These are phyloP conservation scores for Shargacucullia verbasci DNA, from an alignment of 2,888 invertebrate genomes.

Conservation along the genomic window DNA sequence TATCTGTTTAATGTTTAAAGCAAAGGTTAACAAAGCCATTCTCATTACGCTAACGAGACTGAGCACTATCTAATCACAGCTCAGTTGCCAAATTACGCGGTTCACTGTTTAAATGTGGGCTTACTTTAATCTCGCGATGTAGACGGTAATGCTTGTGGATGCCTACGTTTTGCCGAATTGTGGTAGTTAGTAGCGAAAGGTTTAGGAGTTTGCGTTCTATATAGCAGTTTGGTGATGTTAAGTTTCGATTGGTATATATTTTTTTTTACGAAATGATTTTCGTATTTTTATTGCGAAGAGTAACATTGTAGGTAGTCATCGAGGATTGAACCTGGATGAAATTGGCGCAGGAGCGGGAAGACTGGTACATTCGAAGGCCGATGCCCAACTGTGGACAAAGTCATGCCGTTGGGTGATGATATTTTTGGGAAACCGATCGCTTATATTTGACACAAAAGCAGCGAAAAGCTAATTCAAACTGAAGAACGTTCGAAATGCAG, in stretches of 20 bases:
- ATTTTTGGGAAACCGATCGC: too few species aligned
- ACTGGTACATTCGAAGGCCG: too few species aligned
- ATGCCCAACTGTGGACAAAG: too few species aligned
- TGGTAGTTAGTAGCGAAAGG: conserved; percentile 48
- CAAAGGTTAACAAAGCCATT: conserved; percentile 82
- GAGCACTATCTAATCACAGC: conserved; percentile 87
- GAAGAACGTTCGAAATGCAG: too few species aligned
- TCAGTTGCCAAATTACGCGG: conserved; percentile 87
- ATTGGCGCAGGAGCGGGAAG: too few species aligned
- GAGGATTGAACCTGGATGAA: too few species aligned
- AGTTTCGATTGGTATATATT: conserved; percentile 7
- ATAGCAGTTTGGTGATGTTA: conserved; percentile 14
- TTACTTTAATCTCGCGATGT: conserved; percentile 83
- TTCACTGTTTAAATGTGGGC: conserved; percentile 83
- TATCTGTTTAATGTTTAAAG: conserved; percentile 73
- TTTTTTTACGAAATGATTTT: not conserved
- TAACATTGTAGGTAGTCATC: too few species aligned
- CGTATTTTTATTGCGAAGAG: too few species aligned
- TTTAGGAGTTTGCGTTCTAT: conserved; percentile 26
- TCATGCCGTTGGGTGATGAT: too few species aligned
- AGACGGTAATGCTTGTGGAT: conserved; percentile 65
- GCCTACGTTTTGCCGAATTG: conserved; percentile 56
- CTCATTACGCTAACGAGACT: conserved; percentile 85
- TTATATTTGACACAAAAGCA: too few species aligned
- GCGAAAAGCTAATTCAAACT: too few species aligned